Base-by-base conservation (phyloP, 2,888 invertebrate species). In the Xestobium rufovillosum region DNA sequence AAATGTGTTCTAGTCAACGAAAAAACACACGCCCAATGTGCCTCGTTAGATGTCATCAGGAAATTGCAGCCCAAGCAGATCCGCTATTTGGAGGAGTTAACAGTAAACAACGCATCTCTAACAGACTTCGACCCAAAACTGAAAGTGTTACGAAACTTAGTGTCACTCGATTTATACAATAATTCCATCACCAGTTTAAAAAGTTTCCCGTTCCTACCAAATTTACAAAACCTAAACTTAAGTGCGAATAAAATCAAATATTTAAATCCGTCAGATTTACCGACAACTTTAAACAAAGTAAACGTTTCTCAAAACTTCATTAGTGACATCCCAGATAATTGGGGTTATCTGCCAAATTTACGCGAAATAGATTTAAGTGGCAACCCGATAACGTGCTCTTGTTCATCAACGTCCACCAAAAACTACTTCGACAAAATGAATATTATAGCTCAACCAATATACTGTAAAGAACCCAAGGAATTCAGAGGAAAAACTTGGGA, bases 1-100 rank as follows among this genome's bases (percentile, higher is more conserved):
- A 61, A 66, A 31, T 76, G 78, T 54, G 72, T 73, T 43, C 74
- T 77, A 12, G 75, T 79, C n/a, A 81, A 82, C 57, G 69, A 76
- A 31, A 76, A 80, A 46, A 77, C 83, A 19, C 71, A 83, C 42
- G 71, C 74, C 16, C 72, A 74, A 42, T 78, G 77, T 57, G 73
- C 75, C 38, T 68, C 75, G 35, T 82, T 88, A 53, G 79, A 81
- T 45, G 84, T 86, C 29, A 77, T 87, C 6, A 81, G 86, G 65
- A 89, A 75, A 45, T 36, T 54, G 10, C 42, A 51, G 10, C 48
- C 55, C 15, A 61, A 61, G 43, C 56, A 61, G 39, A 49, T 53
- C 30, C 47, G 50, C 14, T 45, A 42, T 6, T 51, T 66, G 27
- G 50, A 43, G 17, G 51, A 48, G n/a, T 43, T 66, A 14, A 53